These are phyloP conservation scores for Papilio glaucus DNA, from an alignment of 1,140 invertebrate species.

Conservation along the genomic window DNA sequence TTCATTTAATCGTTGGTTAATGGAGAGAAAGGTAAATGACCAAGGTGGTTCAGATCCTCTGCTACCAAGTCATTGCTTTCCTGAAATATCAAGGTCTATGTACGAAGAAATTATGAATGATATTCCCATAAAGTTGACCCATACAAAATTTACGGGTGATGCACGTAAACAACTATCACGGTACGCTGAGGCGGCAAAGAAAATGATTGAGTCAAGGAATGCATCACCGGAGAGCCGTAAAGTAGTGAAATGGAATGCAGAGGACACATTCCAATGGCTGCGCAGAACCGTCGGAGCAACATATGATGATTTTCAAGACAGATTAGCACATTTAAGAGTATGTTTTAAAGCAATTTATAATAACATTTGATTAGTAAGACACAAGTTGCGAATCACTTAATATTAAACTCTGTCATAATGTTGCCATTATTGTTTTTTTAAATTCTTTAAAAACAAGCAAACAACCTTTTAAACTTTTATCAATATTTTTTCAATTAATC, in stretches of 20 bases:
- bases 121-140: slow-evolving; percentile 97
- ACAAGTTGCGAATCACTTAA: no score
- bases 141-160: slow-evolving; percentile 97
- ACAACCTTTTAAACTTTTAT: no score
- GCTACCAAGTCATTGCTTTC: slow-evolving; percentile 94
- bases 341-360: slow-evolving; percentile 39
- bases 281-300: slow-evolving; percentile 96
- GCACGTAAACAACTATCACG: slow-evolving; percentile 97
- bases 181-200: slow-evolving; percentile 98
- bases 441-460: no score
- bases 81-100: slow-evolving; percentile 97
- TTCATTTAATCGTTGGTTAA: slow-evolving; percentile 97
- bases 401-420: no score
- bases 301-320: slow-evolving; percentile 97
- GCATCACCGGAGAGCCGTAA: slow-evolving; percentile 97
- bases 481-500: no score
- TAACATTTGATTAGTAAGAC: slow-evolving; percentile 13
- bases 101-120: slow-evolving; percentile 99
- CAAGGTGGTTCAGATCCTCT: slow-evolving; percentile 92
- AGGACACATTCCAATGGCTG: slow-evolving; percentile 98
- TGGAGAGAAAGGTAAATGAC: slow-evolving; percentile 97
- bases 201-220: slow-evolving; percentile 96
- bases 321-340: slow-evolving; percentile 88
- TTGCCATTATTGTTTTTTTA: no score
- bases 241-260: slow-evolving; percentile 99